Percentiles rank a stretch among this genome's conserved stretches.
phyloP scores from a whole-genome alignment of 2,888 invertebrate genomes.

The Balanococcus diminutus region DNA sequence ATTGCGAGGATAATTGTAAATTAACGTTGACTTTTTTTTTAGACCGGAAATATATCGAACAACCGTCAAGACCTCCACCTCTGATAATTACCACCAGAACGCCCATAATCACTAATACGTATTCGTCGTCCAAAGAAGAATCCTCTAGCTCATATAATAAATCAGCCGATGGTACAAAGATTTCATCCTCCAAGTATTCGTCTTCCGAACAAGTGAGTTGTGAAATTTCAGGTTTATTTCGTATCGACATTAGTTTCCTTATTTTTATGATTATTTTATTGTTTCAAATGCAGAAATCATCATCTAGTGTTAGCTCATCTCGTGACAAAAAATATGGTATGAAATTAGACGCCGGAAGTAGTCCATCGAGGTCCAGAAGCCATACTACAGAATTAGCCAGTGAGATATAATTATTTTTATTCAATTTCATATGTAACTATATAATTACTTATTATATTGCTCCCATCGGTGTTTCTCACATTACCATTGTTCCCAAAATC shows the following conservation, averaged over 20 bases:
- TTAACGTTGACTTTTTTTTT: not conserved
- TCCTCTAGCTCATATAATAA: not conserved
- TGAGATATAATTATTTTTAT: no score
- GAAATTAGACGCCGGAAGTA: constrained; percentile 74
- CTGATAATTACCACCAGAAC: constrained; percentile 73
- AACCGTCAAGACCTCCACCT: constrained; percentile 80
- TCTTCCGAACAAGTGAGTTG: constrained; percentile 31
- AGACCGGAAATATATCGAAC: constrained; percentile 87
- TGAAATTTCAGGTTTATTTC: not conserved
- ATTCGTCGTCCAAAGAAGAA: constrained; percentile 51
- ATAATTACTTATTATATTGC: no score
- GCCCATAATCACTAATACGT: constrained; percentile 56
- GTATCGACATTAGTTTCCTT: not conserved
- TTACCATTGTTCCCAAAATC: no score
- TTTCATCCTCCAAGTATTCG: constrained; percentile 28
- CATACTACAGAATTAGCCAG: constrained; percentile 87
- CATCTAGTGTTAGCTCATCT: not conserved
- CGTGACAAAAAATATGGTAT: constrained; percentile 69
- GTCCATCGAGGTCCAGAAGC: constrained; percentile 85
- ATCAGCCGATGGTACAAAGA: constrained; percentile 45
- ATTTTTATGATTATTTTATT: not conserved
- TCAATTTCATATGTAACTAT: no score
- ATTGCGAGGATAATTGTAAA: not conserved
- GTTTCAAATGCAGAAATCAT: not conserved
- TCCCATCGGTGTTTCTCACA: not conserved